Evolutionary conservation across 2,888 invertebrate genomes (phyloP).

Genomic region (Drosophila prolongata): DNA sequence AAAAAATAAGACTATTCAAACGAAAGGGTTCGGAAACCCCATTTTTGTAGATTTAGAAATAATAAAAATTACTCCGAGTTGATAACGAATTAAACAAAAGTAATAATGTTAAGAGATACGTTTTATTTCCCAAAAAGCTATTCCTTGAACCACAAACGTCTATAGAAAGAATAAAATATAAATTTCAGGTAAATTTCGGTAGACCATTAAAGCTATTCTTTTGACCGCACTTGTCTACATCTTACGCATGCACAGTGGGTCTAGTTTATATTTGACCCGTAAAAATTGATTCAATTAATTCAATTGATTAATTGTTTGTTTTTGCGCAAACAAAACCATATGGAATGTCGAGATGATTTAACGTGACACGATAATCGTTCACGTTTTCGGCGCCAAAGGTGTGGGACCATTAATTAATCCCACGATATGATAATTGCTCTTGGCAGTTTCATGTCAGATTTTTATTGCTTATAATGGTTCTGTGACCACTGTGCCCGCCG

Average conservation of each 20-base stretch:
- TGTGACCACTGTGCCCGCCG: slow-evolving; percentile 58
- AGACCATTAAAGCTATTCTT: neutral
- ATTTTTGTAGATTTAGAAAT: too few species aligned
- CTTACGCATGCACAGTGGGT: slow-evolving; percentile 68
- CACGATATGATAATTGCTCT: slow-evolving; percentile 28
- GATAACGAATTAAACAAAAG: too few species aligned
- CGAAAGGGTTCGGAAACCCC: too few species aligned
- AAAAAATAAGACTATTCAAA: neutral
- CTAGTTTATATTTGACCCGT: slow-evolving; percentile 20
- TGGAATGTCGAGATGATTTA: slow-evolving; percentile 17
- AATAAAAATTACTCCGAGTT: too few species aligned
- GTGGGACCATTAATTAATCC: slow-evolving; percentile 24
- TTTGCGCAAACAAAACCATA: slow-evolving; percentile 13
- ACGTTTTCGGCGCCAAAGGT: slow-evolving; percentile 17
- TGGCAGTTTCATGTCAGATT: slow-evolving; percentile 8
- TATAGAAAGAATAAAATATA: too few species aligned
- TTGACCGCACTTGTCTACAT: slow-evolving; percentile 28
- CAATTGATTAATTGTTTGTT: slow-evolving; percentile 51
- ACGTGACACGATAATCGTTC: slow-evolving; percentile 22
- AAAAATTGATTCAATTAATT: slow-evolving; percentile 35
- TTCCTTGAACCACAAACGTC: too few species aligned
- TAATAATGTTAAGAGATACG: too few species aligned
- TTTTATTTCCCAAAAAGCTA: too few species aligned
- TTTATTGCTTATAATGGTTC: neutral
- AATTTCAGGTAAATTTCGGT: too few species aligned